phyloP scores from a whole-genome alignment of 2,797 vertebrate species.

The Knipowitschia caucasica region DNA sequence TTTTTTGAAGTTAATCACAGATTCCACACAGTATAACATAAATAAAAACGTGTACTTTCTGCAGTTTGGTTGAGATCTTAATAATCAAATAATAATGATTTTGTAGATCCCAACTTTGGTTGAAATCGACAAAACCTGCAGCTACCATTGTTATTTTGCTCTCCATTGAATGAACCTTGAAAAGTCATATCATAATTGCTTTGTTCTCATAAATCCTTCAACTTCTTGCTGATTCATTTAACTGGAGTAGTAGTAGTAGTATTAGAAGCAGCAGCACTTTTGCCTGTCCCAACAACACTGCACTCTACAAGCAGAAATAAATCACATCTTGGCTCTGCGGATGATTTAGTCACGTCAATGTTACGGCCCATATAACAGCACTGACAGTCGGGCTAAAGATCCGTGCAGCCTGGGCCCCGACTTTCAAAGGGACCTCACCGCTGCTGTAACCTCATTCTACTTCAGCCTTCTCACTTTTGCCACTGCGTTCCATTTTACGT shows the following conservation, averaged over 20 bases:
- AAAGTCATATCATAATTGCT: too few relatives aligned
- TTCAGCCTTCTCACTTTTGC: conserved; percentile 24
- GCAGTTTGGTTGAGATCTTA: too few relatives aligned
- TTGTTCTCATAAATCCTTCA: too few relatives aligned
- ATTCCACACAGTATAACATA: too few relatives aligned
- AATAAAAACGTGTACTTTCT: too few relatives aligned
- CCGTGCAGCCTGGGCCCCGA: background rate
- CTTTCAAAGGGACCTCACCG: conserved; percentile 14
- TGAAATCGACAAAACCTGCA: too few relatives aligned
- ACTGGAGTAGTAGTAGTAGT: conserved; percentile 15
- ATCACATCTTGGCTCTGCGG: conserved; percentile 10
- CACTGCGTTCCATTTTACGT: conserved; percentile 26
- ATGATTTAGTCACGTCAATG: conserved; percentile 40
- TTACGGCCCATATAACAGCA: conserved; percentile 30
- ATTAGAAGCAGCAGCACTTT: too few relatives aligned
- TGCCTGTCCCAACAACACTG: background rate
- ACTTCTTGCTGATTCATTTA: conserved; percentile 16
- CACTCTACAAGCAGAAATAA: background rate
- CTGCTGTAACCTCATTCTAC: conserved; percentile 4
- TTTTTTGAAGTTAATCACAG: too few relatives aligned
- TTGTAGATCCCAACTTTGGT: too few relatives aligned
- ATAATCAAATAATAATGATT: too few relatives aligned
- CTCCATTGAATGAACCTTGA: too few relatives aligned
- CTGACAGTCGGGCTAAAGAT: conserved; percentile 33
- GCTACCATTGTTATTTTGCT: too few relatives aligned